These are phyloP conservation scores for Tricholauxania praeusta DNA, from an alignment of 2,888 invertebrate genomes.

Conservation along the genomic window DNA sequence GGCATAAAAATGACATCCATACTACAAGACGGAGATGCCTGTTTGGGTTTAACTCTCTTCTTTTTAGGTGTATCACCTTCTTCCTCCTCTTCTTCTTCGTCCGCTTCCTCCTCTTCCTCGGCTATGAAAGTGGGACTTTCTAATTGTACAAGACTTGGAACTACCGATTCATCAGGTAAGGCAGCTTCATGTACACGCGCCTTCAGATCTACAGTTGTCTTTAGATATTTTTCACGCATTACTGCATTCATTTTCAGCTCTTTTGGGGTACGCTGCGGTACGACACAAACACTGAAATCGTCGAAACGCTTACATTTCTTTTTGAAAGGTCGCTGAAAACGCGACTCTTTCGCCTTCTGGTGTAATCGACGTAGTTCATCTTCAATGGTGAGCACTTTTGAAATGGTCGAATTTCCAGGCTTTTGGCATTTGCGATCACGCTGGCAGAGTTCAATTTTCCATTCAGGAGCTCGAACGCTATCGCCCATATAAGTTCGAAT, in stretches of 20 bases:
- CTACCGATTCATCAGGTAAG: conserved; percentile 31
- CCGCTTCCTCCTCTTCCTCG: conserved; percentile 43
- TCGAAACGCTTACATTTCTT: conserved; percentile 54
- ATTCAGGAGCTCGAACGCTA: conserved; percentile 47
- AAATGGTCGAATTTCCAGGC: conserved; percentile 51
- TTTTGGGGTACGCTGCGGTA: conserved; percentile 52
- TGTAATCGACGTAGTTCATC: conserved; percentile 59
- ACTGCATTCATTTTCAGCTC: conserved; percentile 54
- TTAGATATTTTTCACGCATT: conserved; percentile 54
- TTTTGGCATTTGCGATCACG: conserved; percentile 53
- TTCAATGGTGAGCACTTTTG: conserved; percentile 59
- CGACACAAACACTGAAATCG: conserved; percentile 53
- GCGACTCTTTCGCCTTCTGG: conserved; percentile 55
- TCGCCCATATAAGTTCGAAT: conserved; percentile 61
- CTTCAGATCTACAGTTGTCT: conserved; percentile 45
- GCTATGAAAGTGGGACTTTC: conserved; percentile 53
- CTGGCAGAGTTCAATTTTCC: conserved; percentile 52
- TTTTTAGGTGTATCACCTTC: conserved; percentile 2
- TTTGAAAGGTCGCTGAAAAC: conserved; percentile 50
- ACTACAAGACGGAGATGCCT: conserved; percentile 58
- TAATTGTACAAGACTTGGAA: conserved; percentile 50
- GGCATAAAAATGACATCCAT: conserved; percentile 55
- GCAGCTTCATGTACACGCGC: conserved; percentile 54
- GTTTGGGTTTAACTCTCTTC: conserved; percentile 49
- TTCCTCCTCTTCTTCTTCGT: conserved; percentile 46